Evolutionary conservation across 2,797 vertebrate genomes (phyloP).

Genomic region (Lacerta agilis): DNA sequence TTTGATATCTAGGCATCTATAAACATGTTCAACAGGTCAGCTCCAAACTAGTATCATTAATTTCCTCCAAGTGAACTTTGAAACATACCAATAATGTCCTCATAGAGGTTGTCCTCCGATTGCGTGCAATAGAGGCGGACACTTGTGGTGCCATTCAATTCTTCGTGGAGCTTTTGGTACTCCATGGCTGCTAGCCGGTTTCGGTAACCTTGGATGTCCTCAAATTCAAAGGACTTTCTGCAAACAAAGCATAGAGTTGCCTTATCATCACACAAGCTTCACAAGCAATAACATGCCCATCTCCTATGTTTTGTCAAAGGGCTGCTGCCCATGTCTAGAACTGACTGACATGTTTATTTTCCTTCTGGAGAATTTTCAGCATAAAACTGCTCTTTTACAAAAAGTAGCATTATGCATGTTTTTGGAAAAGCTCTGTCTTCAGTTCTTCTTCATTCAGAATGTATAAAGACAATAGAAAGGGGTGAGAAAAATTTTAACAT

Average conservation of each 20-base stretch:
- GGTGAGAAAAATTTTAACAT: not conserved
- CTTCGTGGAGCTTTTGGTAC: conserved; percentile 74
- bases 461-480: not conserved
- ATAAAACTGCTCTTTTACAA: not conserved
- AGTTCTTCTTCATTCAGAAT: not conserved
- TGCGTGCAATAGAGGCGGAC: conserved; percentile 86
- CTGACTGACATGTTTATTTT: not conserved
- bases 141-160: conserved; percentile 74
- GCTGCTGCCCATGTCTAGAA: not conserved
- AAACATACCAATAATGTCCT: conserved; percentile 93
- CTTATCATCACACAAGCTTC: conserved; percentile 27
- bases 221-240: conserved; percentile 99
- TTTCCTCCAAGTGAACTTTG: conserved; percentile 26
- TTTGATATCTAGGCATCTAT: not conserved
- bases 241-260: conserved; percentile 58
- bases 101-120: conserved; percentile 97
- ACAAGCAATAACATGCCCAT: not conserved
- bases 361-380: not conserved
- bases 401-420: not conserved
- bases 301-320: not conserved
- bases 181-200: conserved; percentile 65
- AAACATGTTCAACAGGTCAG: not conserved
- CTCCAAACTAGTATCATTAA: not conserved
- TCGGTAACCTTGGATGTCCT: conserved; percentile 88
- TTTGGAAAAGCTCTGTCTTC: not conserved